Evolutionary conservation across 2,113 vertebrate genomes (phyloP).

Genomic region (Cricetomys ansorgei): DNA sequence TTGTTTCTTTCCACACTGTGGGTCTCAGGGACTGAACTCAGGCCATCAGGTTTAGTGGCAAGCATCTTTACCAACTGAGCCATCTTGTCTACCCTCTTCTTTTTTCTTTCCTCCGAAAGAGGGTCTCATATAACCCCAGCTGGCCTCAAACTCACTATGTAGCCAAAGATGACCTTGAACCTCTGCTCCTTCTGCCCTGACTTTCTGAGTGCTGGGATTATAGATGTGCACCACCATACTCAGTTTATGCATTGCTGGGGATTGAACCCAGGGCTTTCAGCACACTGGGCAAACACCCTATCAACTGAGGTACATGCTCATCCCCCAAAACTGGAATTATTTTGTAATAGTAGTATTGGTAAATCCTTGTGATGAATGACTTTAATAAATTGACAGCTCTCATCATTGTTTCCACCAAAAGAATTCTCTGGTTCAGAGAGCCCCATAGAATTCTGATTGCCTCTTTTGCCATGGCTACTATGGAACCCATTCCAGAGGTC

Average conservation of each 20-base stretch:
- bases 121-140: background rate
- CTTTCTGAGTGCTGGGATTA: background rate
- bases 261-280: background rate
- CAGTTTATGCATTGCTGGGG: background rate
- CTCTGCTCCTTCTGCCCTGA: background rate
- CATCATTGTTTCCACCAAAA: background rate
- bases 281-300: background rate
- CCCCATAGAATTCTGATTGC: conserved; percentile 3
- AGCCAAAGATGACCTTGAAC: background rate
- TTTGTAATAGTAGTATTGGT: background rate
- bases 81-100: background rate
- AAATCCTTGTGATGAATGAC: background rate
- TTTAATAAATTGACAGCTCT: background rate
- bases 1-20: background rate
- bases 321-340: background rate
- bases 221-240: background rate
- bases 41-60: background rate
- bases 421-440: background rate
- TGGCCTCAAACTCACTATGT: background rate
- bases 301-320: background rate
- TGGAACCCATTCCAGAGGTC: background rate
- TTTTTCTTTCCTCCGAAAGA: background rate
- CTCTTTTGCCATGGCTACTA: conserved; percentile 32
- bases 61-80: background rate
- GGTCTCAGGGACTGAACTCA: background rate